Evolutionary conservation across 1,140 invertebrate genomes (phyloP).

Genomic region (Sminthurinus signatus): DNA sequence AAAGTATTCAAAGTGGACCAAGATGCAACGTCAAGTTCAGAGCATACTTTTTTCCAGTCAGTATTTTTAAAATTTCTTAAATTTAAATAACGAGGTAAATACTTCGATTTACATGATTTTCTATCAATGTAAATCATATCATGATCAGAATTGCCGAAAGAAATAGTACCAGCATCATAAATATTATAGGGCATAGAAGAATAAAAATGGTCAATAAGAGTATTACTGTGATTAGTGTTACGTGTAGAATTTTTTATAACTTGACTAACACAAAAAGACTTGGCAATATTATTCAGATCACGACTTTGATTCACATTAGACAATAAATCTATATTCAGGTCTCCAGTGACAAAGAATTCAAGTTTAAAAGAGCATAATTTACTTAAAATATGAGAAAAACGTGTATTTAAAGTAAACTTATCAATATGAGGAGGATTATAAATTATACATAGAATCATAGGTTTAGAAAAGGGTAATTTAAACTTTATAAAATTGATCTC

Average conservation of each 20-base stretch:
- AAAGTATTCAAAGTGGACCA: not conserved
- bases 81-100: not conserved
- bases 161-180: not conserved
- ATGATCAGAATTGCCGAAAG: not conserved
- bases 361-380: not conserved
- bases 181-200: not conserved
- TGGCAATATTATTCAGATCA: not conserved
- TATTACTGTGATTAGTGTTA: not conserved
- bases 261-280: not conserved
- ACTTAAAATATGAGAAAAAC: not conserved
- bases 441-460: not conserved
- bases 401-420: not conserved
- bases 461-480: not conserved
- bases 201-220: not conserved
- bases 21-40: not conserved
- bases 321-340: not conserved
- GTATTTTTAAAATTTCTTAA: constrained; percentile 3
- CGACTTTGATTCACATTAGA: not conserved
- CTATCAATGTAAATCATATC: not conserved
- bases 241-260: not conserved
- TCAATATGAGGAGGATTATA: not conserved
- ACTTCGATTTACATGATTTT: not conserved
- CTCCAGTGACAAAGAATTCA: not conserved
- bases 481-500: not conserved
- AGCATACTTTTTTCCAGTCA: not conserved